Conservation (phyloP, 2,797 vertebrate species). For the Acanthurus tractus region DNA sequence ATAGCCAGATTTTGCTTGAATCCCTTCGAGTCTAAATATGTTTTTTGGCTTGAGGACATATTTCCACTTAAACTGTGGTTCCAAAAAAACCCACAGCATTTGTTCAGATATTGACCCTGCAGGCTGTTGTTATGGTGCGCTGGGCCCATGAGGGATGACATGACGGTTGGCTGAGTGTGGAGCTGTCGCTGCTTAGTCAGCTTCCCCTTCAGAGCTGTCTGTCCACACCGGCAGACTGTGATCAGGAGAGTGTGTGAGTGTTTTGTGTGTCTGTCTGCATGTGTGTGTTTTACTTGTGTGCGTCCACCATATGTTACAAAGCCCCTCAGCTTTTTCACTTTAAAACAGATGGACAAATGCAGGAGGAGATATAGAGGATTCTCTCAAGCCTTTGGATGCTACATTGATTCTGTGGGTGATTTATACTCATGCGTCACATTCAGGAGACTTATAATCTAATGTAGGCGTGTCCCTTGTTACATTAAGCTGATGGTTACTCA, state of each 20-base stretch:
- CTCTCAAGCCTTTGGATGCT: slow-evolving; percentile 39
- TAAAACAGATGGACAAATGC: slow-evolving; percentile 69
- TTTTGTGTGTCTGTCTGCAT: slow-evolving; percentile 6
- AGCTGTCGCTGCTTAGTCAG: slow-evolving; percentile 75
- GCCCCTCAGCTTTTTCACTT: slow-evolving; percentile 60
- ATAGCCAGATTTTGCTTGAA: slow-evolving; percentile 5
- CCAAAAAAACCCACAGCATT: slow-evolving; percentile 30
- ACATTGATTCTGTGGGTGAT: slow-evolving; percentile 48
- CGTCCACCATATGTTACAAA: slow-evolving; percentile 64
- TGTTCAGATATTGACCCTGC: slow-evolving; percentile 21
- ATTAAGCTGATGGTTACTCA: slow-evolving; percentile 10
- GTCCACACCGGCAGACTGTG: slow-evolving; percentile 60
- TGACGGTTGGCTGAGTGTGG: slow-evolving; percentile 64
- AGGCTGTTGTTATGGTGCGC: slow-evolving; percentile 42
- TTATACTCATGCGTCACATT: slow-evolving; percentile 41
- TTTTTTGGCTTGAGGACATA: slow-evolving; percentile 1
- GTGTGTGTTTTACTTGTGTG: slow-evolving; percentile 17
- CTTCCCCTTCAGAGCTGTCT: slow-evolving; percentile 62
- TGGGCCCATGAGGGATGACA: slow-evolving; percentile 59
- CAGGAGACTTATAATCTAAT: slow-evolving; percentile 31
- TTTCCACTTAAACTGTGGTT: slow-evolving; percentile 8
- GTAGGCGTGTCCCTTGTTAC: not conserved
- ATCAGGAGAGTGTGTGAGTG: slow-evolving; percentile 34
- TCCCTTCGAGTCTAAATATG: not conserved
- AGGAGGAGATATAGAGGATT: slow-evolving; percentile 47